These are phyloP conservation scores for Leucania comma DNA, from an alignment of 2,888 invertebrate genomes.

Conservation along the genomic window DNA sequence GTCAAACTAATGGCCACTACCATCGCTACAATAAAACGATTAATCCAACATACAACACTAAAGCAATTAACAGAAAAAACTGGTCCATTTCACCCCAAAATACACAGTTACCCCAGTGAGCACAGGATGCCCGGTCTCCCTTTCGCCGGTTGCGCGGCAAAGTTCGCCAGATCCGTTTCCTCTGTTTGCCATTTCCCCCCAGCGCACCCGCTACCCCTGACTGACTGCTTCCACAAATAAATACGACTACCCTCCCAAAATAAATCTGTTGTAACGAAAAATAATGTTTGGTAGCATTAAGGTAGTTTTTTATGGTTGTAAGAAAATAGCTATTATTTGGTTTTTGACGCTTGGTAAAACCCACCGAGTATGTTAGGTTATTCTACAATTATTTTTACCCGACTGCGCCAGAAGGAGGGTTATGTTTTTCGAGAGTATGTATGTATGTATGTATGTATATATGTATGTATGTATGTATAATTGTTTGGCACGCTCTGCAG, in stretches of 20 bases:
- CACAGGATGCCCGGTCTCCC: conserved; percentile 78
- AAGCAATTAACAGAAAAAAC: conserved; percentile 28
- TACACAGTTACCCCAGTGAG: conserved; percentile 73
- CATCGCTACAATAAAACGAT: conserved; percentile 32
- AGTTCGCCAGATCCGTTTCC: conserved; percentile 88
- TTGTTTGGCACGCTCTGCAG: no score
- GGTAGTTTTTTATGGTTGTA: conserved; percentile 41
- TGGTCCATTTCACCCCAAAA: conserved; percentile 49
- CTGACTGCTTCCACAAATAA: conserved; percentile 82
- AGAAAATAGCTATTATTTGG: conserved; percentile 16
- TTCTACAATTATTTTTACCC: neutral
- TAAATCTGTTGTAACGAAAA: conserved; percentile 82
- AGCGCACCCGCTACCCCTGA: conserved; percentile 72
- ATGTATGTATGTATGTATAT: no score
- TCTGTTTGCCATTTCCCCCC: conserved; percentile 85
- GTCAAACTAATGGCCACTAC: neutral
- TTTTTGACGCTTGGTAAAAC: conserved; percentile 5
- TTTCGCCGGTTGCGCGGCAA: conserved; percentile 83
- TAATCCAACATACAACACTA: conserved; percentile 5
- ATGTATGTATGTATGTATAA: no score
- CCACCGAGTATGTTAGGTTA: neutral
- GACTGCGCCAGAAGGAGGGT: no score
- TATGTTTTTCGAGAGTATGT: no score
- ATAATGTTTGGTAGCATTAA: conserved; percentile 72
- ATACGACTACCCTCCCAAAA: conserved; percentile 80